A percentile compares a stretch with the other conserved stretches of the same genome.
phyloP scores from a whole-genome alignment of 2,797 vertebrate species.

The Aldrovandia affinis region DNA sequence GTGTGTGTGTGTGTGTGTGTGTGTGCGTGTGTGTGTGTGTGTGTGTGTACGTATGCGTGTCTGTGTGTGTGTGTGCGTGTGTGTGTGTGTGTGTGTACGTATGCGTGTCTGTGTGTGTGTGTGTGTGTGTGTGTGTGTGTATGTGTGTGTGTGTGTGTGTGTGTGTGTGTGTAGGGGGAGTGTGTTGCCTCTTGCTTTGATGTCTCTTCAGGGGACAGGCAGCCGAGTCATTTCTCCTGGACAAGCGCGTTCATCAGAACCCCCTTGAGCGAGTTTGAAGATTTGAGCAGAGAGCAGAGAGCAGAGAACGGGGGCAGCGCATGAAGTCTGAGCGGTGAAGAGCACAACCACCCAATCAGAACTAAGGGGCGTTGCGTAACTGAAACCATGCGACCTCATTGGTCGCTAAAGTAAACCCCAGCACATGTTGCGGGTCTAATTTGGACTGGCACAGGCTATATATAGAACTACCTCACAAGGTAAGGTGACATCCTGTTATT shows the following conservation, averaged over 20 bases:
- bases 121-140: background rate
- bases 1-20: no score
- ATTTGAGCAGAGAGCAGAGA: background rate
- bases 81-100: no score
- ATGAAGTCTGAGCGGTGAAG: no score
- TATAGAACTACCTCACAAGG: background rate
- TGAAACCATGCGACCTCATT: background rate
- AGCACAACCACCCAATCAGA: background rate
- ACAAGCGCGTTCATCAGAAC: background rate
- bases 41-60: no score
- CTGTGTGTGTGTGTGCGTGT: background rate
- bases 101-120: background rate
- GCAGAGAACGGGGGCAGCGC: no score
- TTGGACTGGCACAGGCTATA: background rate
- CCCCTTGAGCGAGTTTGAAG: background rate
- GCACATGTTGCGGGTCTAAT: background rate
- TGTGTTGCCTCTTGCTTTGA: background rate
- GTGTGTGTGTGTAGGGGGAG: background rate
- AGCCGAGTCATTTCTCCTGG: background rate
- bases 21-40: background rate
- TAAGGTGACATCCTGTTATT: background rate
- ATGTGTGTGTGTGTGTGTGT: background rate
- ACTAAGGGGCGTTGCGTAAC: conserved; percentile 14
- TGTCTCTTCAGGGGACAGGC: conserved; percentile 19
- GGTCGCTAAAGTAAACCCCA: background rate